Evolutionary conservation across 2,888 invertebrate species (phyloP).

Genomic region (Amiota minor): DNA sequence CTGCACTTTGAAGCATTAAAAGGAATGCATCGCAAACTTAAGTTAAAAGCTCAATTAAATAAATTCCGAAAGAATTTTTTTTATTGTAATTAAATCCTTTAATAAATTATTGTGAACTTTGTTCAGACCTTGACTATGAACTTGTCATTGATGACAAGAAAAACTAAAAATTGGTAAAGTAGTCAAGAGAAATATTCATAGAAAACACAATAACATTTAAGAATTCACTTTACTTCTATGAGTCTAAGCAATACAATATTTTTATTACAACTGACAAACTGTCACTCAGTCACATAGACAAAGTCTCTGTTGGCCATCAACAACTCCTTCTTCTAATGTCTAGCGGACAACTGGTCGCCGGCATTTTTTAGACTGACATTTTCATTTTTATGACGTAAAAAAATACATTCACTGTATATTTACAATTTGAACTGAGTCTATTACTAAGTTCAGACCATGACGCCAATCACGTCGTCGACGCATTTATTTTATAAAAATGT

Average conservation of each 20-base stretch:
- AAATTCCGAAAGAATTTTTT: too few species aligned
- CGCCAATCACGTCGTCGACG: not conserved
- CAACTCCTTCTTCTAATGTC: not conserved
- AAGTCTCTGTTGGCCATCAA: not conserved
- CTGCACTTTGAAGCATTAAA: not conserved
- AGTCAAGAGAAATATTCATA: not conserved
- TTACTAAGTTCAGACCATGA: not conserved
- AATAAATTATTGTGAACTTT: too few species aligned
- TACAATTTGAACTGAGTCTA: not conserved
- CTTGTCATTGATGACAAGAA: conserved; percentile 9
- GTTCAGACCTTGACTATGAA: conserved; percentile 42
- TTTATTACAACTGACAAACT: conserved; percentile 24
- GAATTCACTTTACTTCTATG: conserved; percentile 15
- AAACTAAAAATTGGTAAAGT: too few species aligned
- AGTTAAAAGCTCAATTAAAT: not conserved
- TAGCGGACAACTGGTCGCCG: not conserved
- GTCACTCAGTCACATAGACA: conserved; percentile 12
- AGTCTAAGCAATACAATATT: conserved; percentile 19
- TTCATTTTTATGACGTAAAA: conserved; percentile 43
- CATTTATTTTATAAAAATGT: conserved; percentile 40
- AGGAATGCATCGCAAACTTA: not conserved
- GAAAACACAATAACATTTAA: not conserved
- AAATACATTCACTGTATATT: not conserved
- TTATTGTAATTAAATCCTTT: too few species aligned
- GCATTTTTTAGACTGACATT: conserved; percentile 41